Percentiles rank a stretch among this genome's conserved stretches.
phyloP scores from a whole-genome alignment of 2,888 invertebrate species.

The Drosophila percnosoma region DNA sequence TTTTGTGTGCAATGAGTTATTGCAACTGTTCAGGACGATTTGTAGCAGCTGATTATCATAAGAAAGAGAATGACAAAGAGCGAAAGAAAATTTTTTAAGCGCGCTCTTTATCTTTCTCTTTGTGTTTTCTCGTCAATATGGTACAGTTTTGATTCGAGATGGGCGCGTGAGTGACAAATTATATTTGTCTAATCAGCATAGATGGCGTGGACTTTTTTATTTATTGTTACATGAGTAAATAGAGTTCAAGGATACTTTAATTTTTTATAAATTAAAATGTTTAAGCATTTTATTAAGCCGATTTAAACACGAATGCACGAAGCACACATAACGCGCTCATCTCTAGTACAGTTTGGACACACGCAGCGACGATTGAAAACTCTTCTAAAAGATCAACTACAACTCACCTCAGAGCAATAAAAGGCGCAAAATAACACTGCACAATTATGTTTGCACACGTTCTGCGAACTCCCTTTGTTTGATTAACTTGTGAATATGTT shows the following conservation, averaged over 20 bases:
- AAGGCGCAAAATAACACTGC: slow-evolving; percentile 53
- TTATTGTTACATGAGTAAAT: not conserved
- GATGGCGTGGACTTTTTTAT: not conserved
- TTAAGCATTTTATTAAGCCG: not conserved
- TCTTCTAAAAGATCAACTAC: slow-evolving; percentile 21
- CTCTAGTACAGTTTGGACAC: slow-evolving; percentile 59
- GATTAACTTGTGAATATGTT: slow-evolving; percentile 7
- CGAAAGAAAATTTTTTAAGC: slow-evolving; percentile 13
- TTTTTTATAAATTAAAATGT: not conserved
- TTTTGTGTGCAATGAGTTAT: slow-evolving; percentile 32
- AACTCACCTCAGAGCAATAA: slow-evolving; percentile 60
- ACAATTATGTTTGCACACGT: slow-evolving; percentile 29
- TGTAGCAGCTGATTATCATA: slow-evolving; percentile 51
- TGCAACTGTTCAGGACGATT: slow-evolving; percentile 44
- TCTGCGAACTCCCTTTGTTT: slow-evolving; percentile 1
- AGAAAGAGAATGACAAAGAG: slow-evolving; percentile 24
- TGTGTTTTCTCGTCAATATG: slow-evolving; percentile 56
- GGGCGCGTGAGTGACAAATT: slow-evolving; percentile 21
- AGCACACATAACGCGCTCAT: slow-evolving; percentile 30
- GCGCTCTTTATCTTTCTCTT: slow-evolving; percentile 11
- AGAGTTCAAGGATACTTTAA: not conserved
- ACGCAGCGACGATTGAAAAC: slow-evolving; percentile 43
- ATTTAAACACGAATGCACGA: not conserved
- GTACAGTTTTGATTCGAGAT: slow-evolving; percentile 70
- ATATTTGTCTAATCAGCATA: not conserved